A percentile compares a stretch with the other conserved stretches of the same genome.
These are phyloP conservation scores for Cantharis lateralis DNA, from an alignment of 2,888 invertebrate genomes.

Conservation along the genomic window DNA sequence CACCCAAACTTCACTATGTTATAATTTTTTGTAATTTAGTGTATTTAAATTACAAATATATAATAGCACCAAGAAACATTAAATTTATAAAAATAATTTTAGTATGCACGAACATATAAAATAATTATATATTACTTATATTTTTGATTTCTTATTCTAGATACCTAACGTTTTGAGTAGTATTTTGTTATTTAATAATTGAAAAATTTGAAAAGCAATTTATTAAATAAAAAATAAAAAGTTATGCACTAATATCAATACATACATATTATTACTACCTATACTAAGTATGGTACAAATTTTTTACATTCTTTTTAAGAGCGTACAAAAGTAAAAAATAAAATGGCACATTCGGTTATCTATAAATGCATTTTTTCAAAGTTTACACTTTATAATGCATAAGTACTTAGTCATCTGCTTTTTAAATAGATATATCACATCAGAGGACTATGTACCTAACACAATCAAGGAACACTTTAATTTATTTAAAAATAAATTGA, in stretches of 20 bases:
- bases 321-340: constrained; percentile 40
- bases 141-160: not conserved
- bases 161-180: not conserved
- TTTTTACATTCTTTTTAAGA: constrained; percentile 49
- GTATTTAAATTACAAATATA: constrained; percentile 13
- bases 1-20: constrained; percentile 5
- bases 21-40: constrained; percentile 4
- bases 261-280: constrained; percentile 28
- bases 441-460: constrained; percentile 47
- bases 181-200: not conserved
- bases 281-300: constrained; percentile 54
- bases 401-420: constrained; percentile 34
- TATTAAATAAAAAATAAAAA: constrained; percentile 11
- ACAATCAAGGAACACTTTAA: constrained; percentile 48
- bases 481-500: constrained; percentile 36
- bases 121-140: constrained; percentile 6
- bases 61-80: constrained; percentile 20
- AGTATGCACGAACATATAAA: constrained; percentile 10
- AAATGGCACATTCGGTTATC: constrained; percentile 52
- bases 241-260: constrained; percentile 11
- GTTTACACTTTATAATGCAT: constrained; percentile 44
- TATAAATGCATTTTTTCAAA: constrained; percentile 45
- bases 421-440: constrained; percentile 42
- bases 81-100: constrained; percentile 20
- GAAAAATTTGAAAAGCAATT: constrained; percentile 9